phyloP scores from a whole-genome alignment of 92 coral and sea anemone genomes.

The Isaurus tuberculatus region DNA sequence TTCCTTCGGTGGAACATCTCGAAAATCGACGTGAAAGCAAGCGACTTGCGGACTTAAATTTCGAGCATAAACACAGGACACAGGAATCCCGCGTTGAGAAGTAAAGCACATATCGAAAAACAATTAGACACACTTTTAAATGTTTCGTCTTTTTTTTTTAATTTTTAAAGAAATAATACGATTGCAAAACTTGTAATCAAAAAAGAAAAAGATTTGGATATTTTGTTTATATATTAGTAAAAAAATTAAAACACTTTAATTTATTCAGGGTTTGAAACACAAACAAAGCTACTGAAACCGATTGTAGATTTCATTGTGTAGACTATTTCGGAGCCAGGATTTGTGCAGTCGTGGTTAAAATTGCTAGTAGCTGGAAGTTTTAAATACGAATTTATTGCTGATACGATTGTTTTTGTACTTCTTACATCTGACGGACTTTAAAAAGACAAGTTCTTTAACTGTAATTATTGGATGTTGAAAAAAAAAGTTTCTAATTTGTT shows the following conservation, averaged over 20 bases:
- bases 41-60: no score
- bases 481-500: background rate
- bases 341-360: background rate
- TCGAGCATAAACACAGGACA: no score
- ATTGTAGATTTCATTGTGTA: background rate
- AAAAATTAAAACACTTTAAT: no score
- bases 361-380: background rate
- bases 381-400: background rate
- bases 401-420: background rate
- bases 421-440: background rate
- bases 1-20: no score
- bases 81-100: no score
- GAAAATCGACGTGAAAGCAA: no score
- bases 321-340: background rate
- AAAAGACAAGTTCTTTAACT: background rate
- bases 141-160: no score
- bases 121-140: no score
- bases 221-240: background rate
- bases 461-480: background rate
- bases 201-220: background rate
- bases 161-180: no score
- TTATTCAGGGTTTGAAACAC: background rate
- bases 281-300: background rate
- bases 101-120: no score
- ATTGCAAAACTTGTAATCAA: no score